These are phyloP conservation scores for Leptothorax acervorum DNA, from an alignment of 2,888 invertebrate species.

Conservation along the genomic window DNA sequence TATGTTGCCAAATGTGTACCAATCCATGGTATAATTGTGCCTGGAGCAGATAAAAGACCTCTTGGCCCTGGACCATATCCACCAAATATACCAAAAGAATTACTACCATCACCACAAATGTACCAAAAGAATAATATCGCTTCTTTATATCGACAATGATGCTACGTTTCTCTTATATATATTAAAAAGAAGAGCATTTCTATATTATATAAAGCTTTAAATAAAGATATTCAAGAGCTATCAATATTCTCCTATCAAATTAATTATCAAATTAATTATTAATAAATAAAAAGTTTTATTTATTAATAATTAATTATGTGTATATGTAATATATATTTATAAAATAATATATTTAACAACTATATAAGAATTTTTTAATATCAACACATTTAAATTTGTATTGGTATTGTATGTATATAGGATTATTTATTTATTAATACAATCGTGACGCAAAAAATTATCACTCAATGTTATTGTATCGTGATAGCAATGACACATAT, in stretches of 20 bases:
- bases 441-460: background rate
- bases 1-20: constrained; percentile 65
- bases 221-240: background rate
- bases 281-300: no score
- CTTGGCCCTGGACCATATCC: constrained; percentile 55
- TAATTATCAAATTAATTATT: no score
- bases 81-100: background rate
- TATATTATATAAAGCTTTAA: background rate
- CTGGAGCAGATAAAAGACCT: constrained; percentile 65
- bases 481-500: background rate
- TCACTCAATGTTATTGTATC: background rate
- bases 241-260: background rate
- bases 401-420: background rate
- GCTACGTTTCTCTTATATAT: background rate
- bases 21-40: constrained; percentile 39
- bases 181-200: background rate
- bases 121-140: background rate
- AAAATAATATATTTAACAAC: background rate
- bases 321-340: background rate
- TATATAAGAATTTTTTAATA: background rate
- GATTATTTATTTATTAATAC: constrained; percentile 13
- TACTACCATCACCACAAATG: background rate
- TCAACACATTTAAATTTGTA: background rate
- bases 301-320: background rate
- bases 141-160: background rate